Evolutionary conservation across 2,888 invertebrate species (phyloP).

Genomic region (Flexamia atlantica): DNA sequence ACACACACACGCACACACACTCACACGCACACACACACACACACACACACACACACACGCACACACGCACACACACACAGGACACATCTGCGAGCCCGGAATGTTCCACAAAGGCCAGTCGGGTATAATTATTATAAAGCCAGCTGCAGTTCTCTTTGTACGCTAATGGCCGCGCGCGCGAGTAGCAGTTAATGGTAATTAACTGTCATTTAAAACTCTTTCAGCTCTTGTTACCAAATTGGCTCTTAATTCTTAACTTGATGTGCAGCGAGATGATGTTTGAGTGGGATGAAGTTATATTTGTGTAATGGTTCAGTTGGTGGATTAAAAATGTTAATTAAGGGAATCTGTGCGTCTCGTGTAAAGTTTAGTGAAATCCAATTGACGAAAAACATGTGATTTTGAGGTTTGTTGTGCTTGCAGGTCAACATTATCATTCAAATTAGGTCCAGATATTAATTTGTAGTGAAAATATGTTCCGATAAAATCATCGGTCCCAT

Average conservation of each 20-base stretch:
- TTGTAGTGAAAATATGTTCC: too few relatives aligned
- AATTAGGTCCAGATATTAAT: too few relatives aligned
- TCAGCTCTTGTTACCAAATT: slow-evolving; percentile 10
- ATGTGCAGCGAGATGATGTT: neutral
- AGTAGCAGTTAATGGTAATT: neutral
- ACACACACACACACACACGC: slow-evolving; percentile 36
- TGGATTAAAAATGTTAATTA: too few relatives aligned
- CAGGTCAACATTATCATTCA: too few relatives aligned
- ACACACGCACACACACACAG: slow-evolving; percentile 9
- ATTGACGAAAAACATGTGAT: too few relatives aligned
- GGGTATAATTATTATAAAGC: slow-evolving; percentile 20
- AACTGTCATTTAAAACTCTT: slow-evolving; percentile 7
- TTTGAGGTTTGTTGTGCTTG: too few relatives aligned
- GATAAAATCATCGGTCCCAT: too few relatives aligned
- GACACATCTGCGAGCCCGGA: slow-evolving; percentile 14
- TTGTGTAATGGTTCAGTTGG: too few relatives aligned
- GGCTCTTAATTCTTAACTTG: slow-evolving; percentile 8
- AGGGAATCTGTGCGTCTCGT: too few relatives aligned
- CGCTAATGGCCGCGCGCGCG: neutral
- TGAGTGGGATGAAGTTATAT: too few relatives aligned
- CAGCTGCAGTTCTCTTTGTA: slow-evolving; percentile 16
- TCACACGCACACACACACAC: slow-evolving; percentile 18
- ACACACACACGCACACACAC: slow-evolving; percentile 29
- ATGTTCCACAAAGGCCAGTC: neutral
- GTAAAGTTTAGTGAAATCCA: too few relatives aligned